phyloP scores from a whole-genome alignment of 2,888 invertebrate genomes.

The Caradrina kadenii region DNA sequence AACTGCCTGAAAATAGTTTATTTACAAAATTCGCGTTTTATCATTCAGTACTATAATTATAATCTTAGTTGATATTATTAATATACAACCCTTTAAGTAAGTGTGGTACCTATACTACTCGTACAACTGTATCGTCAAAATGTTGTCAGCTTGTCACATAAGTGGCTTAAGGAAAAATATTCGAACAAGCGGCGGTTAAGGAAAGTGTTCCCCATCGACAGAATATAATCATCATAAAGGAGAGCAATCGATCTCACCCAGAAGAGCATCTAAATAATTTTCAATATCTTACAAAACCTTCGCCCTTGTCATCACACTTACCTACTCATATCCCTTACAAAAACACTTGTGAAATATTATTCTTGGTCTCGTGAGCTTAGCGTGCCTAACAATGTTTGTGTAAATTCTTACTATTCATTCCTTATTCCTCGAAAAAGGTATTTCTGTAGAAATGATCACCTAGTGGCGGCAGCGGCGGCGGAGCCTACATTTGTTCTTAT shows the following conservation, averaged over 20 bases:
- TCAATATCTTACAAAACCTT: constrained; percentile 41
- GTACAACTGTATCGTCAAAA: not conserved
- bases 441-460: constrained; percentile 10
- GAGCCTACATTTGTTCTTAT: not conserved
- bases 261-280: constrained; percentile 32
- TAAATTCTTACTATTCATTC: not conserved
- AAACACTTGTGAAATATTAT: constrained; percentile 47
- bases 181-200: not conserved
- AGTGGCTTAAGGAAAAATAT: constrained; percentile 1
- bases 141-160: constrained; percentile 5
- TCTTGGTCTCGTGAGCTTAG: constrained; percentile 31
- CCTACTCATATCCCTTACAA: constrained; percentile 39
- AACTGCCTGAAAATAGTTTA: not conserved
- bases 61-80: not conserved
- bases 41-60: too few species aligned
- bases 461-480: not conserved
- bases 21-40: not conserved
- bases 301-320: constrained; percentile 46
- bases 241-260: constrained; percentile 28
- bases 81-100: too few species aligned
- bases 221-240: constrained; percentile 25
- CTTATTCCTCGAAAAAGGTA: not conserved
- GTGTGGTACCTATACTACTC: not conserved
- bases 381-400: constrained; percentile 7
- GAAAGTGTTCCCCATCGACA: constrained; percentile 22